Evolutionary conservation across 2,888 invertebrate genomes (phyloP), one percentile per base, ranked within the genome.

Genomic region (Reticulitermes lucifugus): DNA sequence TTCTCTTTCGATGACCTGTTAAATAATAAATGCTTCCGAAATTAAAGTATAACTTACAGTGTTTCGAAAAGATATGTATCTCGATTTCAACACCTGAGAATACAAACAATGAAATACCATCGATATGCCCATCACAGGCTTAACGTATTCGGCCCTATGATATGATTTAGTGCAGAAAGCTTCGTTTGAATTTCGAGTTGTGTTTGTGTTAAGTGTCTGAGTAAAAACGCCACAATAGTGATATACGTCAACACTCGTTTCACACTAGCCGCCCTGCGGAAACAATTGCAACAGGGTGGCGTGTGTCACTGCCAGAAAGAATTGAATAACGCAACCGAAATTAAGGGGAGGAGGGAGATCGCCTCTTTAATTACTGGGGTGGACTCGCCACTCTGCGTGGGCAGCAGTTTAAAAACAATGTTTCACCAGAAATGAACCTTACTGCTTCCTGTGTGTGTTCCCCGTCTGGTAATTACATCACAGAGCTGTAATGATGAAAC

Each of bases 281-380:
- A 73, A 41, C 41, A 73, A 41, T 18, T 41, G 10, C 2, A 14
- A 41, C 65, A 12, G 41, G 2, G 41, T 41, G 73, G 41, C 73
- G 41, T 1, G 41, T 73, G 73, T 73, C 73, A 73, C 73, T 9
- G 0, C 73, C 73, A 73, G 73, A 73, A 65, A 65, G 25, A 65
- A 65, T n/a, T 65, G 65, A 65, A 65, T 65, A 65, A 65, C n/a
- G 65, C 65, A 6, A 65, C 65, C 65, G 65, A 65, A 73, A 73
- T 73, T 73, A 73, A 73, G 41, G 70, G 25, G 70, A 12, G 14
- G 70, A 29, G 71, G 73, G 41, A 21, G 25, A 21, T 73, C 41
- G 25, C 35, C 41, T 9, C 21, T 73, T 73, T 73, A 73, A 73
- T 73, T 73, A 73, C 73, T 73, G 73, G 35, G 73, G 29, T 73